These are phyloP conservation scores for Trichacis sp. DNA, from an alignment of 2,888 invertebrate genomes.

Conservation along the genomic window DNA sequence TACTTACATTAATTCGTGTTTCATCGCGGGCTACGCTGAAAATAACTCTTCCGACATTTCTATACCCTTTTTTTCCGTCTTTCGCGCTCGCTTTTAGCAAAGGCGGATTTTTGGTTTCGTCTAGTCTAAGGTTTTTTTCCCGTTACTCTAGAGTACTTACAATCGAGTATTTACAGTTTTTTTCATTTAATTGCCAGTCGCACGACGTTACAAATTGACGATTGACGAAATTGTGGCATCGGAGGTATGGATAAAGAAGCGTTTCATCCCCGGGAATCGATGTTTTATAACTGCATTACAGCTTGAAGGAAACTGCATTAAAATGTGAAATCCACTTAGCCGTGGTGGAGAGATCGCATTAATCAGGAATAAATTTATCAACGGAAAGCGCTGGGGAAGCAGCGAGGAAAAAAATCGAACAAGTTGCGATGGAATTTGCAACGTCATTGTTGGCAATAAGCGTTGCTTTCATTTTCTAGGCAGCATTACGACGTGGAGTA, in stretches of 20 bases:
- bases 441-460: constrained; percentile 5
- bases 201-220: too few species aligned
- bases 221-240: background rate
- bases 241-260: background rate
- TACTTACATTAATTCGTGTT: constrained; percentile 50
- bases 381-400: background rate
- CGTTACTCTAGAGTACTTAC: constrained; percentile 13
- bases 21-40: constrained; percentile 51
- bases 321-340: background rate
- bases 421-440: background rate
- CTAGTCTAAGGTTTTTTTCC: constrained; percentile 30
- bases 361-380: background rate
- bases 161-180: constrained; percentile 15
- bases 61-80: constrained; percentile 41
- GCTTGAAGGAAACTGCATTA: background rate
- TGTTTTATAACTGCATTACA: background rate
- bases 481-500: constrained; percentile 16
- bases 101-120: constrained; percentile 18
- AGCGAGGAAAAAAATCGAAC: background rate
- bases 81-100: constrained; percentile 18
- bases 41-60: constrained; percentile 51
- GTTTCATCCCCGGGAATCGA: background rate
- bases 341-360: background rate
- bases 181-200: background rate
- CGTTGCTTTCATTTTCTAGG: too few species aligned